Evolutionary conservation across 2,888 invertebrate species (phyloP).

Genomic region (Metallyticus violacea): DNA sequence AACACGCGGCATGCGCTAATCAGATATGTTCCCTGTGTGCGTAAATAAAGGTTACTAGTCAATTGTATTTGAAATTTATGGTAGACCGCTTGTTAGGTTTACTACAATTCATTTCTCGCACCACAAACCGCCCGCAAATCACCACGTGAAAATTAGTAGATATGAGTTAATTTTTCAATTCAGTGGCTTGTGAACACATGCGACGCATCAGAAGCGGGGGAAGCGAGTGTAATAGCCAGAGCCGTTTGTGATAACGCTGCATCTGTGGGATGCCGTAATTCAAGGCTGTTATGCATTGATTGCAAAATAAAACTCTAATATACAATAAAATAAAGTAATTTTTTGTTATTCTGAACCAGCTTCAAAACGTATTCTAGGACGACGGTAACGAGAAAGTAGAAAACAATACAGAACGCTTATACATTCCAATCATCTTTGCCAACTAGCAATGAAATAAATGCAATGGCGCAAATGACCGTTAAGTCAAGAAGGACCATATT

Average conservation of each 20-base stretch:
- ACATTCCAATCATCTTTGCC: no score
- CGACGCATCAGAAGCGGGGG: background rate
- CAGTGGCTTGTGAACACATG: background rate
- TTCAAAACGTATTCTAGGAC: no score
- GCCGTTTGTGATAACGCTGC: background rate
- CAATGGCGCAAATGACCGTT: no score
- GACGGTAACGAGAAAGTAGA: no score
- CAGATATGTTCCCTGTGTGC: background rate
- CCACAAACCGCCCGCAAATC: background rate
- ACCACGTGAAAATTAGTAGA: background rate
- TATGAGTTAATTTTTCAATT: background rate
- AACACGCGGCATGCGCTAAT: background rate
- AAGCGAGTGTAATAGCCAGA: background rate
- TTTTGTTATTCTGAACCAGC: no score
- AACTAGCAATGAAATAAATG: no score
- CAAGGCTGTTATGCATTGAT: background rate
- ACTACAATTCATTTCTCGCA: background rate
- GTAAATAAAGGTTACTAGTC: background rate
- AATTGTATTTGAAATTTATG: background rate
- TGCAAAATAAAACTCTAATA: background rate
- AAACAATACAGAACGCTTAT: no score
- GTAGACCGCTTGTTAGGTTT: background rate
- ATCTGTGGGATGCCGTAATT: background rate
- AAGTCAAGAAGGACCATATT: no score
- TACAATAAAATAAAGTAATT: background rate